Conservation (phyloP, 2,113 vertebrate genomes). For the Salvelinus namaycush region DNA sequence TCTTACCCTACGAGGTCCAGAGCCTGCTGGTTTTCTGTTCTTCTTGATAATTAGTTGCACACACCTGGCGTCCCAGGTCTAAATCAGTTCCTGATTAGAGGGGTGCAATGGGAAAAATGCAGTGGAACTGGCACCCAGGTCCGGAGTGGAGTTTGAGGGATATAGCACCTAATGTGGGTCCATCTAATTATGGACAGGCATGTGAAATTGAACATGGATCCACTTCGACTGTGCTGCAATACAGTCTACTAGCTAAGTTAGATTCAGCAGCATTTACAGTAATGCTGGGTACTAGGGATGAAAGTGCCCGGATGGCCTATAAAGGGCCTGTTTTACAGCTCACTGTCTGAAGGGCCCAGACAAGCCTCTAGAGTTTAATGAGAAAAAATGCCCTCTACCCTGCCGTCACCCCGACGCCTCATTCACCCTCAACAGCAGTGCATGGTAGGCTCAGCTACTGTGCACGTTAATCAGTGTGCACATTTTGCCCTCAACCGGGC, state of each 20-base stretch:
- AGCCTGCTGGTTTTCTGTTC: too few relatives aligned
- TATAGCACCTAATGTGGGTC: neutral
- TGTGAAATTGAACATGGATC: neutral
- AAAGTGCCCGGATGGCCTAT: neutral
- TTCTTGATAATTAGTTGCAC: too few relatives aligned
- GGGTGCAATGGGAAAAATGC: too few relatives aligned
- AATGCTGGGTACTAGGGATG: neutral
- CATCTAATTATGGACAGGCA: neutral
- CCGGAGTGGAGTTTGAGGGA: too few relatives aligned
- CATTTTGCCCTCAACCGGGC: conserved; percentile 14
- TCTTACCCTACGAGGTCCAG: too few relatives aligned
- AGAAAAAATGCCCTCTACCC: neutral
- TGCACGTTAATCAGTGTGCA: neutral
- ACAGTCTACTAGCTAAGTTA: neutral
- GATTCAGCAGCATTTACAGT: neutral
- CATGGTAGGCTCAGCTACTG: conserved; percentile 14
- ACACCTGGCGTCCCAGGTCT: too few relatives aligned
- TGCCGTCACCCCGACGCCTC: conserved; percentile 11
- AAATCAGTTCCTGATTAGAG: too few relatives aligned
- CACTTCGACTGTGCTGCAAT: neutral
- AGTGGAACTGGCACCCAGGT: too few relatives aligned
- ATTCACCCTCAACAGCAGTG: conserved; percentile 15
- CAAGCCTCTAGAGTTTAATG: neutral
- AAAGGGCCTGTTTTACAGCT: neutral
- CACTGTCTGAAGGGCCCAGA: conserved; percentile 1